Evolutionary conservation across 2,113 vertebrate genomes (phyloP), one percentile per base, ranked within the genome.

Genomic region (Daboia siamensis): DNA sequence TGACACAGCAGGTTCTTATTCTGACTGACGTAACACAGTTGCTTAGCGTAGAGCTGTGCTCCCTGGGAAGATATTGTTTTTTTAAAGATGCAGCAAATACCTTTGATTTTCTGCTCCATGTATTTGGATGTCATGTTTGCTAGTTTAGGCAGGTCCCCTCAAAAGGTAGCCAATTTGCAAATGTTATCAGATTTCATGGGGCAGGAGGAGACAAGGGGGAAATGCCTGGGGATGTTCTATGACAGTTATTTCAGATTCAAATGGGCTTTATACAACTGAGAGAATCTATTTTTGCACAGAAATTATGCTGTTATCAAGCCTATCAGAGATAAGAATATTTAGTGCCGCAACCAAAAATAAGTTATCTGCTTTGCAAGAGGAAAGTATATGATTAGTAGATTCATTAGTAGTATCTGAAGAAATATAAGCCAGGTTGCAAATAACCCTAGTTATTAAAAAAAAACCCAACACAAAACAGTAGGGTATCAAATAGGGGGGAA

Each of bases 21-120:
- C 52, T n/a, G 91, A 74, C 44, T 44, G 91, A 29, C 26, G 24
- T 64, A 52, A 88, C 24, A 24, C 57, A 87, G n/a, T 74, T 44
- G 23, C 51, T 88, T 88, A 13, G 84, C 52, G 33, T 17, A 23
- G 29, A 21, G 57, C n/a, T 20, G 3, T 39, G 57, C 3, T 91
- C 91, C 56, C 85, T 48, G 86, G 57, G 29, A 61, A 91, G 56
- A 64, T 88, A 52, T 46, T 88, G 44, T 56, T 88, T 92, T 92
- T 39, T 80, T 48, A 80, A 44, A 87, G 52, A 88, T 88, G 51
- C 52, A 61, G 48, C 61, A 92, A 56, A 74, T 87, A 87, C 10
- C 10, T 64, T n/a, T 52, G 29, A 64, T 55, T 88, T 88, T 44
- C 59, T 29, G 55, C 23, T 39, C 51, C 21, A 26, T 46, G 20